phyloP scores from a whole-genome alignment of 2,888 invertebrate species.

The Morpho achilles region DNA sequence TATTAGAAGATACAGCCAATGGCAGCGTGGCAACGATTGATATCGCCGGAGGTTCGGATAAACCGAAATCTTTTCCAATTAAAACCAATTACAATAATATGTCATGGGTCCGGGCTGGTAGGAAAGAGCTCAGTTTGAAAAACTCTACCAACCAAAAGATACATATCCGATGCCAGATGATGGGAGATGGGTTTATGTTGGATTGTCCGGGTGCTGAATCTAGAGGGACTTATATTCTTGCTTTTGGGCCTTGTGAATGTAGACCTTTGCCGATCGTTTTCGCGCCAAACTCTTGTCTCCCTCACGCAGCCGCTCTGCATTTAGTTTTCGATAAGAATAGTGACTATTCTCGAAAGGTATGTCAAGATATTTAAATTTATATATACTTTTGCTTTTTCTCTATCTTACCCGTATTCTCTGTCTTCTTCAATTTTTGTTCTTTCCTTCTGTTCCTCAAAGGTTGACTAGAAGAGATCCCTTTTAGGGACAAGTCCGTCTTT shows the following conservation, averaged over 20 bases:
- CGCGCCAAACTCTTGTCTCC: constrained; percentile 42
- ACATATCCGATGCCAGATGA: constrained; percentile 54
- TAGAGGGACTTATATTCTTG: constrained; percentile 48
- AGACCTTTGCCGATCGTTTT: constrained; percentile 54
- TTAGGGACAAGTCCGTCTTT: no score
- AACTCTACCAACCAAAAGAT: constrained; percentile 55
- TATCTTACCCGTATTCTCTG: no score
- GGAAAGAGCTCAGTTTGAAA: constrained; percentile 63
- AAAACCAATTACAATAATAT: constrained; percentile 54
- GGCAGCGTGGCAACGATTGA: constrained; percentile 45
- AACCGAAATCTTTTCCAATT: constrained; percentile 54
- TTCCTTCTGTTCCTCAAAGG: no score
- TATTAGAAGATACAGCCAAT: constrained; percentile 53
- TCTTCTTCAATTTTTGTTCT: no score
- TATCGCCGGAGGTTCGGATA: constrained; percentile 48
- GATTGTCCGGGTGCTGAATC: constrained; percentile 55
- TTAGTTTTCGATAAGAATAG: constrained; percentile 56
- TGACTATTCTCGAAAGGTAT: constrained; percentile 56
- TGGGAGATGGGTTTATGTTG: constrained; percentile 62
- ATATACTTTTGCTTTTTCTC: no score
- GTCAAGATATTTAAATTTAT: no score
- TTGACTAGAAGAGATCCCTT: no score
- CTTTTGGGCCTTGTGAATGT: constrained; percentile 56
- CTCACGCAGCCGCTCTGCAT: constrained; percentile 50
- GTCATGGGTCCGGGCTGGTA: constrained; percentile 58